Evolutionary conservation across 1,140 invertebrate species (phyloP).

Genomic region (Leucophenga varia): DNA sequence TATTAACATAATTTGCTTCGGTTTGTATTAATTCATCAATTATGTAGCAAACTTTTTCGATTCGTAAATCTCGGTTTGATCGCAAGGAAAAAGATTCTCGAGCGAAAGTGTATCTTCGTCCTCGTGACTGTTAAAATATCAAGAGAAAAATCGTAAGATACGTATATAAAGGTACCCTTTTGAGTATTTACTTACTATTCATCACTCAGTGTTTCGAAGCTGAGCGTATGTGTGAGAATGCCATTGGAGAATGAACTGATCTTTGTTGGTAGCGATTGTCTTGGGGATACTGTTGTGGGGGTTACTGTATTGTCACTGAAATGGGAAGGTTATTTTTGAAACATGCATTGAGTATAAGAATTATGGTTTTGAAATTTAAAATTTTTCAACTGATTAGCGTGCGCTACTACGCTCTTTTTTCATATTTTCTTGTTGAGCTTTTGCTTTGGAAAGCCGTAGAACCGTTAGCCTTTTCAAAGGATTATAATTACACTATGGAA

Average conservation of each 20-base stretch:
- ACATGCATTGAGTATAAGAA: too few relatives aligned
- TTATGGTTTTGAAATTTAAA: too few relatives aligned
- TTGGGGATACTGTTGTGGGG: slow-evolving; percentile 5
- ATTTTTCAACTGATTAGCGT: too few relatives aligned
- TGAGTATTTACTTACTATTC: slow-evolving; percentile 47
- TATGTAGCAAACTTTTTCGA: slow-evolving; percentile 50
- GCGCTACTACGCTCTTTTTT: too few relatives aligned
- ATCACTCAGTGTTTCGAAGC: slow-evolving; percentile 44
- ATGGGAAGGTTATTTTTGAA: too few relatives aligned
- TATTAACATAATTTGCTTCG: slow-evolving; percentile 51
- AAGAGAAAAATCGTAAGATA: neutral
- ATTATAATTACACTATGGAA: too few relatives aligned
- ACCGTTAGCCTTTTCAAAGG: too few relatives aligned
- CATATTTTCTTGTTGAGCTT: too few relatives aligned
- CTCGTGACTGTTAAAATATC: slow-evolving; percentile 32
- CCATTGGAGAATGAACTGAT: slow-evolving; percentile 34
- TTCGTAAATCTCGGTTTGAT: slow-evolving; percentile 51
- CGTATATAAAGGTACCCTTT: neutral
- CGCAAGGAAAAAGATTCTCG: slow-evolving; percentile 53
- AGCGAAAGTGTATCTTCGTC: slow-evolving; percentile 49
- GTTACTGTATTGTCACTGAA: too few relatives aligned
- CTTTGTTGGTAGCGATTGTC: slow-evolving; percentile 26
- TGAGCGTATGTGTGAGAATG: slow-evolving; percentile 42
- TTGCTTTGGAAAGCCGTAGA: too few relatives aligned
- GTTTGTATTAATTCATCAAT: slow-evolving; percentile 52